Percentiles rank a stretch among this genome's conserved stretches.
Evolutionary conservation across 2,888 invertebrate species (phyloP).

Genomic region (Dione juno): DNA sequence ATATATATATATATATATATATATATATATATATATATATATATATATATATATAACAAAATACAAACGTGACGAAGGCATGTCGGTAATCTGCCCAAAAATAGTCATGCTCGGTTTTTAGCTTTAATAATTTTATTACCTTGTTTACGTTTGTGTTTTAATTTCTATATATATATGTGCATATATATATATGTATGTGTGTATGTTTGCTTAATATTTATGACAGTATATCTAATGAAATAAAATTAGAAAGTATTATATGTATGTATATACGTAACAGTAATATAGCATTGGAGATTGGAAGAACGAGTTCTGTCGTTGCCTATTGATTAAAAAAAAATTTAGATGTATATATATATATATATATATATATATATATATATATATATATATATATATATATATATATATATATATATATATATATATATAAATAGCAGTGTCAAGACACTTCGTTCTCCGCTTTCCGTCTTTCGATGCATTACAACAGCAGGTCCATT

Average conservation of each 20-base stretch:
- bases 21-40: too few relatives aligned
- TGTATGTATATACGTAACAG: background rate
- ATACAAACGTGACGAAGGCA: background rate
- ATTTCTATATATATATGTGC: background rate
- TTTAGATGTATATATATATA: background rate
- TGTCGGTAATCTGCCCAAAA: conserved; percentile 20
- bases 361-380: too few relatives aligned
- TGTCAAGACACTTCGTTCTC: too few relatives aligned
- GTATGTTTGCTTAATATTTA: too few relatives aligned
- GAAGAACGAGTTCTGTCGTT: conserved; percentile 4
- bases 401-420: too few relatives aligned
- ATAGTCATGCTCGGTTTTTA: conserved; percentile 1
- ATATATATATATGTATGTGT: background rate
- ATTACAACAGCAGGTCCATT: too few relatives aligned
- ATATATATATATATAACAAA: too few relatives aligned
- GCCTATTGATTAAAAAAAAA: background rate
- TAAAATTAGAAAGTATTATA: conserved; percentile 8
- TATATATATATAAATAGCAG: too few relatives aligned
- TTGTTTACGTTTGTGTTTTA: conserved; percentile 18
- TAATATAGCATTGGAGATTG: conserved; percentile 1
- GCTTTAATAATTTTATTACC: conserved; percentile 16
- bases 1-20: too few relatives aligned
- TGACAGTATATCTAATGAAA: background rate
- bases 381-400: too few relatives aligned
- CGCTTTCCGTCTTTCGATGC: too few relatives aligned